Base-by-base conservation (phyloP, 2,113 vertebrate species). In the Tachysurus vachellii region DNA sequence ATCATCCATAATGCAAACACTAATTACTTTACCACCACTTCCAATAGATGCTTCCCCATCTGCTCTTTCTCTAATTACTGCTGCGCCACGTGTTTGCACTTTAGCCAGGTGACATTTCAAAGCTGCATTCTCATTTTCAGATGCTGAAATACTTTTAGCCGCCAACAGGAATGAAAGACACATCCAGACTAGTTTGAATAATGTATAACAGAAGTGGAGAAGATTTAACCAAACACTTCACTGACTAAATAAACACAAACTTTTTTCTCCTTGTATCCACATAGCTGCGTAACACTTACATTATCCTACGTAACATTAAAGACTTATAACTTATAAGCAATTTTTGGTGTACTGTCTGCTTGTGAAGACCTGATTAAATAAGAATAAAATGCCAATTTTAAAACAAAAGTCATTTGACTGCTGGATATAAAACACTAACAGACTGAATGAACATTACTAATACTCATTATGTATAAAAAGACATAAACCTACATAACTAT, bases 1-100 rank as follows among this genome's bases (percentile, higher is more conserved):
- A 84, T 84, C 86, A 83, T 83, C 81, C 50, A 82, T 87, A 87
- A 83, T 87, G 86, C 86, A 87, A 87, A 87, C 81, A 87, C 86
- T 84, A 87, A 87, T 87, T 87, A 84, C 86, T 83, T 62, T 59
- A 28, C 42, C 50, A 44, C 50, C 80, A 77, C 70, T 59, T 87
- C 68, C 86, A 76, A n/a, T 82, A 73, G 86, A 50, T 14, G 28
- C 42, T 77, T 64, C 44, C 14, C 47, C 71, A 54, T 77, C 80
- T 68, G 85, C 75, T 86, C 47, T 62, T 66, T 53, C 59, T 77
- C 71, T 83, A 77, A 84, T 87, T 87, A 87, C 70, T 57, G 31
- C 79, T 47, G 44, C 4, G 0, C 57, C 14, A 54, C 31, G 44
- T 76, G 71, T 82, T 61, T 83, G 59, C 47, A 83, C 81, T 83